A percentile compares a stretch with the other conserved stretches of the same genome.
These are phyloP conservation scores for Drosophila athabasca DNA, from an alignment of 1,140 invertebrate species.

Conservation along the genomic window DNA sequence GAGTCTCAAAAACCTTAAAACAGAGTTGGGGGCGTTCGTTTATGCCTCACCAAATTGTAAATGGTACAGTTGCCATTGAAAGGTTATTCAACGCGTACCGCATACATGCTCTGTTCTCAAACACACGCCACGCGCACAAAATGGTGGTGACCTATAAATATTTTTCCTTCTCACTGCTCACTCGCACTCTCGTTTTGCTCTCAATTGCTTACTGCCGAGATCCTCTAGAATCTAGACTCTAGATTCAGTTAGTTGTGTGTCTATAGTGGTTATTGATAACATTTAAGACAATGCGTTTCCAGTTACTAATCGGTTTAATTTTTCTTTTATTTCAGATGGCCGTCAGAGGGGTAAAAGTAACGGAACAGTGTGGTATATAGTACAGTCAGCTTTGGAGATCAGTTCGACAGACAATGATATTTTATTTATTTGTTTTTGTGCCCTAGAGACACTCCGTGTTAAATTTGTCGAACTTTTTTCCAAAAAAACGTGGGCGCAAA, in stretches of 20 bases:
- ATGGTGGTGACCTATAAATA: slow-evolving; percentile 61
- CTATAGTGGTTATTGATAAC: not conserved
- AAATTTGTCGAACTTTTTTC: slow-evolving; percentile 44
- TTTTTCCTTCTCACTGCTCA: slow-evolving; percentile 6
- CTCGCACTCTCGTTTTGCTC: slow-evolving; percentile 7
- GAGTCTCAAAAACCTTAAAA: no score
- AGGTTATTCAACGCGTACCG: slow-evolving; percentile 19
- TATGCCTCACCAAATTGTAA: not conserved
- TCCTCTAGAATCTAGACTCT: not conserved
- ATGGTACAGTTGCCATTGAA: slow-evolving; percentile 36
- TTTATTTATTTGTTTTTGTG: not conserved
- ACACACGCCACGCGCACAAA: slow-evolving; percentile 4
- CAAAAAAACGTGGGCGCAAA: slow-evolving; percentile 17
- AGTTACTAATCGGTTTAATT: not conserved
- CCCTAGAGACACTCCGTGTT: not conserved
- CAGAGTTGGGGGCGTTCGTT: not conserved
- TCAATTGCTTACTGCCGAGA: slow-evolving; percentile 7
- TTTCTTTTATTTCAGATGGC: slow-evolving; percentile 7
- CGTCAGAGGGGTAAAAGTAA: slow-evolving; percentile 20
- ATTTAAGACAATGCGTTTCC: slow-evolving; percentile 35
- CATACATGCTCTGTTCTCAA: slow-evolving; percentile 1
- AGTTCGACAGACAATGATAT: slow-evolving; percentile 20
- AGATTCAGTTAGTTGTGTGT: not conserved
- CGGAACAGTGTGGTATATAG: not conserved
- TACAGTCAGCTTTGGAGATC: slow-evolving; percentile 45